Conservation (phyloP, 2,797 vertebrate species). For the Amazona finschi region DNA sequence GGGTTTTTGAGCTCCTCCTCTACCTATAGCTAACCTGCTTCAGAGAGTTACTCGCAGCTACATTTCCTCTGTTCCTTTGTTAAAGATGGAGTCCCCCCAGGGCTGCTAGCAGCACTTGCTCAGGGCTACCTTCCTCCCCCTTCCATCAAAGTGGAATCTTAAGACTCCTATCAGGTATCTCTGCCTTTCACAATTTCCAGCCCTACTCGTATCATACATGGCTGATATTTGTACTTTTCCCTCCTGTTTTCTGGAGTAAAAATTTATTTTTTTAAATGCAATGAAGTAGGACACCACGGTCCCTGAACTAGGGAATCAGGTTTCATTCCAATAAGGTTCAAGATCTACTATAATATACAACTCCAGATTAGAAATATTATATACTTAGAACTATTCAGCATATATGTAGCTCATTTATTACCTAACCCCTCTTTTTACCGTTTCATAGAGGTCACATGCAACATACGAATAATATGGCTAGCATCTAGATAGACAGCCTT, state of each 20-base stretch:
- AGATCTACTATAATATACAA: background rate
- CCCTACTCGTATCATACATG: background rate
- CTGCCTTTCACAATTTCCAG: constrained; percentile 2
- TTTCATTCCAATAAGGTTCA: background rate
- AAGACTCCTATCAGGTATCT: background rate
- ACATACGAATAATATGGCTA: background rate
- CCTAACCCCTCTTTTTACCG: background rate
- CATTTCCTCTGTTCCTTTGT: constrained; percentile 30
- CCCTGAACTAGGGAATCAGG: background rate
- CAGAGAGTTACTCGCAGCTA: background rate
- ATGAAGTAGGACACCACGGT: background rate
- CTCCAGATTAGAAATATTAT: background rate
- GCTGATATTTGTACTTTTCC: background rate
- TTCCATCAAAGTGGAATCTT: constrained; percentile 9
- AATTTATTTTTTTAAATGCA: background rate
- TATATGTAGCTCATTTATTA: background rate
- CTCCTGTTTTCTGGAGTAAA: background rate
- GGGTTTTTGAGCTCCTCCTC: background rate
- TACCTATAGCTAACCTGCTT: background rate
- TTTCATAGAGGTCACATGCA: background rate
- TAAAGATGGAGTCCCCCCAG: constrained; percentile 38
- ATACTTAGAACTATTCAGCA: background rate
- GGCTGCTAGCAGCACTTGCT: constrained; percentile 50
- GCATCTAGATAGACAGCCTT: background rate
- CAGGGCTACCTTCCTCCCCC: constrained; percentile 21